These are phyloP conservation scores for Apamea crenata DNA, from an alignment of 2,888 invertebrate genomes.

Conservation along the genomic window DNA sequence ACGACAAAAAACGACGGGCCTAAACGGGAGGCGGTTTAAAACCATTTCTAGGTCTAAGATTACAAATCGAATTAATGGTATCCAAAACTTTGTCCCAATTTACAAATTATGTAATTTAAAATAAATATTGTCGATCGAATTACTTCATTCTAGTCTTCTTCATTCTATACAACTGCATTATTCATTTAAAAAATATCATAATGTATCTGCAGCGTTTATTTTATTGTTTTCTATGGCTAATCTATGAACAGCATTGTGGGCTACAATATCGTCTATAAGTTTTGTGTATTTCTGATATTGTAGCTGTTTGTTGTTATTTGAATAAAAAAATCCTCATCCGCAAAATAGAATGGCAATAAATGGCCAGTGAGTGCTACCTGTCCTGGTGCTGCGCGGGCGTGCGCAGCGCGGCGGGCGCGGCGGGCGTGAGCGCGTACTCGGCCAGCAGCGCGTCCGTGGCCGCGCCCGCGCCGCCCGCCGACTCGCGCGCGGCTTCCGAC, in stretches of 20 bases:
- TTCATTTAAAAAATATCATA: too few relatives aligned
- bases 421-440: slow-evolving; percentile 96
- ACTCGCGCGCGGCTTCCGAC: slow-evolving; percentile 97
- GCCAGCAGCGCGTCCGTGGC: slow-evolving; percentile 96
- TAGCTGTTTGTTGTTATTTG: background rate
- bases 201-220: too few relatives aligned
- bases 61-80: background rate
- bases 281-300: background rate
- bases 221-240: too few relatives aligned
- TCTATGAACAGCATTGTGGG: too few relatives aligned
- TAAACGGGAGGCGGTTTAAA: background rate
- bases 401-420: slow-evolving; percentile 93
- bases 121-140: too few relatives aligned
- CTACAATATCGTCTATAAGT: too few relatives aligned
- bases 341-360: background rate
- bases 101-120: too few relatives aligned
- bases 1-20: background rate
- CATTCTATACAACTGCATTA: too few relatives aligned
- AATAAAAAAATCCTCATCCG: background rate
- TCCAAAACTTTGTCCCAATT: too few relatives aligned
- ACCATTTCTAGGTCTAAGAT: background rate
- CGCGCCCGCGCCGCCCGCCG: slow-evolving; percentile 92
- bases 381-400: slow-evolving; percentile 97
- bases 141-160: too few relatives aligned
- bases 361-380: slow-evolving; percentile 75